Evolutionary conservation across 2,797 vertebrate genomes (phyloP), one percentile per base, ranked within the genome.

Genomic region (Phrynocephalus guinanensis): DNA sequence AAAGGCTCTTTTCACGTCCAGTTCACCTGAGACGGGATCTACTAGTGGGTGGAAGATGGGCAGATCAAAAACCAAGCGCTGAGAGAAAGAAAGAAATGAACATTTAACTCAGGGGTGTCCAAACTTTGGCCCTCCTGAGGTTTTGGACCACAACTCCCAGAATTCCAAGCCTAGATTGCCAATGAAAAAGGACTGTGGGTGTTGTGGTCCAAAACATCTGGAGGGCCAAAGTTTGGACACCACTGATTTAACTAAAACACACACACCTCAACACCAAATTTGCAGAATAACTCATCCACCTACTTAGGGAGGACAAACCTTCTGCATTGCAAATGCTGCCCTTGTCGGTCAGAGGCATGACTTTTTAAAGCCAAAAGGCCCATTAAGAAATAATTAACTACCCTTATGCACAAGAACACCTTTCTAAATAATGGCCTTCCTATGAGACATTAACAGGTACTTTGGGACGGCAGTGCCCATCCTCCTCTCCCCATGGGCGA

Each of bases 21-120:
- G 97, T 95, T 99, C 99, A 83, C 99, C 99, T 88, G 98, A 98
- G 26, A 98, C 93, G 10, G 99, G 98, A 91, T 99, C 98, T 82
- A 99, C 99, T 10, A 99, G 96, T 0, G 99, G 99, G 93, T 99
- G 98, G 95, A 99, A 99, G 95, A 99, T 97, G 5, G 99, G 99
- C 93, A 98, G 97, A 95, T 99, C 99, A 91, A 99, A 99, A 82
- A 99, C 98, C 94, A 99, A 95, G 94, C 97, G 98, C 99, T 99
- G 91, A 4, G 84, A 84, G 86, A 71, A 18, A 90, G 0, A 10
- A 4, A 0, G 30, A 44, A 44, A 44, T 44, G 38, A 44, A 44
- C 38, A 44, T 44, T 44, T 44, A 33, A 33, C 33, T 33, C 33
- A 33, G 33, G 33, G 33, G 33, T 33, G 33, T 33, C 33, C 33